phyloP scores from a whole-genome alignment of 2,113 vertebrate species.

The Rhynchomys soricoides region DNA sequence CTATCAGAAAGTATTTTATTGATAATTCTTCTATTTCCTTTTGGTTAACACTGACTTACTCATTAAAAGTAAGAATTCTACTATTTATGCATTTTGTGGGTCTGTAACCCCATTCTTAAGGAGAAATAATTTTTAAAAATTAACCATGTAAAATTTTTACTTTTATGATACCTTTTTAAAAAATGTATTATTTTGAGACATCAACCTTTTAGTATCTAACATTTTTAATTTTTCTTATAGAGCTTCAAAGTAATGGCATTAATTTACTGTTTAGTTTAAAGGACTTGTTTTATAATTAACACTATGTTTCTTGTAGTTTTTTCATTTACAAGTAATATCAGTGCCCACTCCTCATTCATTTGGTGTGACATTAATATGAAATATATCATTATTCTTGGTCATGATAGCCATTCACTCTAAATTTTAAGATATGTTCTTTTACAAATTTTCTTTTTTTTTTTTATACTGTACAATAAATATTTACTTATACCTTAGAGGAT shows the following conservation, averaged over 20 bases:
- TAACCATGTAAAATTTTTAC: not conserved
- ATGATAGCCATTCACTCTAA: conserved; percentile 27
- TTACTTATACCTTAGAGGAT: not conserved
- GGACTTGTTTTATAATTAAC: conserved; percentile 18
- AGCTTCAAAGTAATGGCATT: conserved; percentile 39
- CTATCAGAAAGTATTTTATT: conserved; percentile 47
- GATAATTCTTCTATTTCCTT: conserved; percentile 18
- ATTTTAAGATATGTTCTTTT: conserved; percentile 22
- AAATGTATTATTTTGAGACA: not conserved
- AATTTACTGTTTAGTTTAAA: conserved; percentile 59
- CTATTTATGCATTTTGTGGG: conserved; percentile 4
- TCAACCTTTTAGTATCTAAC: not conserved
- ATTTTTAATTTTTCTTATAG: conserved; percentile 59
- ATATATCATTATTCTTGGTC: conserved; percentile 51
- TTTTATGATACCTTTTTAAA: not conserved
- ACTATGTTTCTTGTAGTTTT: conserved; percentile 1
- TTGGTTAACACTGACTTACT: conserved; percentile 18
- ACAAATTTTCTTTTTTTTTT: conserved; percentile 20
- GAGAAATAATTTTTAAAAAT: not conserved
- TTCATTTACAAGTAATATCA: conserved; percentile 34
- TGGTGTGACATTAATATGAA: conserved; percentile 29
- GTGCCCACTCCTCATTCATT: conserved; percentile 22
- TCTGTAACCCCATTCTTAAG: conserved; percentile 28
- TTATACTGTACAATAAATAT: conserved; percentile 17
- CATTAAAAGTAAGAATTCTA: not conserved